Base-by-base conservation (phyloP, 2,888 invertebrate species). In the Drosophila meridiana region DNA sequence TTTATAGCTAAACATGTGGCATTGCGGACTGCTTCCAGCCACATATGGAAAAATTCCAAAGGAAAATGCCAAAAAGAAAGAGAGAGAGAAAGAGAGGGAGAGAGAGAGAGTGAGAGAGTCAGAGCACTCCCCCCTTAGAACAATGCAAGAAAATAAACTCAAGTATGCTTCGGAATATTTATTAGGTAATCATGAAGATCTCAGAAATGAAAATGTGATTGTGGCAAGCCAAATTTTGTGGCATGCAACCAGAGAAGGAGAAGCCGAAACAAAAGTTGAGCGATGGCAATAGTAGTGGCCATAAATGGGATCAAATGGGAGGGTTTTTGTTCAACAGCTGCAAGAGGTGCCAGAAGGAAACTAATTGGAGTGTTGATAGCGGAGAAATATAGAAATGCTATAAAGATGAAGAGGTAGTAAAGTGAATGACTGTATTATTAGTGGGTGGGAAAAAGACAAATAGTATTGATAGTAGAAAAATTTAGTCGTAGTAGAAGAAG, bases 111-210 rank as follows among this genome's bases (percentile, higher is more conserved):
- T 32, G 48, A 8, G 48, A n/a, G 48, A n/a, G 11, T 20, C 20
- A 20, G 20, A 20, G 20, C 20, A 20, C 20, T 20, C 20, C 20
- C 20, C 20, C 20, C 20, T 20, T 20, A 38, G 13, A 47, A 26
- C 14, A 26, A 20, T 20, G 20, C 20, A 32, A 45, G 42, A 45
- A 52, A 57, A 63, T 32, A 45, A 70, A 38, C 45, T 34, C 26
- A 53, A 57, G 45, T 57, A 63, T 57, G 71, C 43, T 57, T 45
- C 45, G 34, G 64, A 45, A 64, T 71, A 71, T 71, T 71, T 71
- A 71, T 64, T 64, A 45, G 52, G 34, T 28, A 52, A 53, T 71
- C 57, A 63, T 32, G 34, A 58, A 58, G 45, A 58, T 47, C 58
- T 47, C 45, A 26, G 45, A 45, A 45, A 58, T 47, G 58, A 58